Evolutionary conservation across 2,888 invertebrate species (phyloP), one percentile per base, ranked within the genome.

Genomic region (Myathropa florea): DNA sequence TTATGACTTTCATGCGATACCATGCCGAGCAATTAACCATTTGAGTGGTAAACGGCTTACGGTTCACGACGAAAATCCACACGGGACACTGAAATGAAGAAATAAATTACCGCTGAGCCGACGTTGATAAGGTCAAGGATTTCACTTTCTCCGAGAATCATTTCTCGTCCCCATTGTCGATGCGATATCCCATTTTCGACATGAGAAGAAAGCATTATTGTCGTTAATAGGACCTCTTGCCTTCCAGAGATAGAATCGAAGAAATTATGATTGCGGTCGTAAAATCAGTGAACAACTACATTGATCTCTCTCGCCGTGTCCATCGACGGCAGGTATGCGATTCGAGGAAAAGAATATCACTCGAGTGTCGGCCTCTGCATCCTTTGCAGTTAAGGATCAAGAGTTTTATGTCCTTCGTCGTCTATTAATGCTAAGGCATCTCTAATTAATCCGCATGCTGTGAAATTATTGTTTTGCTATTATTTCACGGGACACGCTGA

Each of bases 251-350:
- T 24, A 79, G 76, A 80, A 39, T 30, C 14, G n/a, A 12, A 64
- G 76, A 81, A 85, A 85, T 85, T 86, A 86, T 86, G 82, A 86
- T 82, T 82, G 78, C 85, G 82, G 82, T 86, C 85, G 70, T 86
- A 86, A 86, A 82, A 46, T 70, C 65, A 78, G 18, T 7, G 60
- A 75, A 86, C 82, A 78, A 78, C 85, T 86, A 73, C 70, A 82
- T 86, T 53, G 46, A 60, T 24, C 60, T 30, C 28, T 39, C 6
- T 39, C 4, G 57, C 10, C 39, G 33, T 63, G 55, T 46, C 36
- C 23, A 61, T 24, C 39, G 53, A 18, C 18, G 24, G 65, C 79
- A 80, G 80, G 76, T 76, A 77, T 6, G 30, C 18, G 18, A 33
- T 78, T 63, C 55, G 9, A 12, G 10, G 57, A 73, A 78, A 12